Evolutionary conservation across 2,888 invertebrate genomes (phyloP).

Genomic region (Perithous albicinctus): DNA sequence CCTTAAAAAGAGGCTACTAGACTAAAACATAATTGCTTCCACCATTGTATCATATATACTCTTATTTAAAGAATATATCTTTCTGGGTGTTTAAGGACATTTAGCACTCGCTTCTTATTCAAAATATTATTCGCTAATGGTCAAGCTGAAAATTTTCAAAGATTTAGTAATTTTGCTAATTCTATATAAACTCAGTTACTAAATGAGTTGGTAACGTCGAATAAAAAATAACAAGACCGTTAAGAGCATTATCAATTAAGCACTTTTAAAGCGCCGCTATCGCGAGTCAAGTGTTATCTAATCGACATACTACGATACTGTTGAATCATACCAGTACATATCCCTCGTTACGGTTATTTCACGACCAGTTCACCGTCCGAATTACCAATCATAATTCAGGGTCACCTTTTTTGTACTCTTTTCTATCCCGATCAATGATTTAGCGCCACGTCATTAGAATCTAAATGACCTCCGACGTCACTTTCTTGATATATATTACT

Average conservation of each 20-base stretch:
- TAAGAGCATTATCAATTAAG: not conserved
- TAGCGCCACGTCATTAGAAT: not conserved
- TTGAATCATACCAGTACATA: not conserved
- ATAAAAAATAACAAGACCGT: not conserved
- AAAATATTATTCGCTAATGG: not conserved
- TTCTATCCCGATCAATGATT: not conserved
- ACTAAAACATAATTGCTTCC: too few relatives aligned
- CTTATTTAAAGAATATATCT: too few relatives aligned
- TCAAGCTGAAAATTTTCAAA: not conserved
- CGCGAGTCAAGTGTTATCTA: not conserved
- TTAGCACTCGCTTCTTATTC: not conserved
- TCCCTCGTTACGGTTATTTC: conserved; percentile 2
- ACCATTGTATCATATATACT: too few relatives aligned
- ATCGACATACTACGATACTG: not conserved
- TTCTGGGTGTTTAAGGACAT: not conserved
- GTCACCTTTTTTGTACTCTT: not conserved
- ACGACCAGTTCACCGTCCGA: conserved; percentile 10
- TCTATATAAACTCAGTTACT: too few relatives aligned
- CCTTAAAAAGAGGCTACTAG: too few relatives aligned
- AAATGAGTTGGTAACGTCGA: too few relatives aligned
- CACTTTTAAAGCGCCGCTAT: not conserved
- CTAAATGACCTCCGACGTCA: not conserved
- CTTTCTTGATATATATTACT: not conserved
- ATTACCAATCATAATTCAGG: not conserved
- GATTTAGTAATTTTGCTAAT: not conserved